Evolutionary conservation across 1,140 invertebrate species (phyloP).

Genomic region (Polypedilum vanderplanki): DNA sequence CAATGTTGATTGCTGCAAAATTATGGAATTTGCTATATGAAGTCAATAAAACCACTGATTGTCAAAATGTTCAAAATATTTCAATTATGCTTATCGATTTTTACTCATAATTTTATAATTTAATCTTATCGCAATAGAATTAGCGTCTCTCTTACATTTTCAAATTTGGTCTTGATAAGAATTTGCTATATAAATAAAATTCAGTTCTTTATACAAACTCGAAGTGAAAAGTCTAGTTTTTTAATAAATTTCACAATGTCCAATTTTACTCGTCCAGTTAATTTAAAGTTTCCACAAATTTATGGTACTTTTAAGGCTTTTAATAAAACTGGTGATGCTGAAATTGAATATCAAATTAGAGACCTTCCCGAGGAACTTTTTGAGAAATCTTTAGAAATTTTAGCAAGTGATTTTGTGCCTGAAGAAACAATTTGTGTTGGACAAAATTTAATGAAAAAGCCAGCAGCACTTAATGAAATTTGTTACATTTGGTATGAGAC

Average conservation of each 20-base stretch:
- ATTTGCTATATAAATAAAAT: too few relatives aligned
- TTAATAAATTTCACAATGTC: too few relatives aligned
- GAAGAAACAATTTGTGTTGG: not conserved
- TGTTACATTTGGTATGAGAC: not conserved
- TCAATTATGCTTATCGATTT: too few relatives aligned
- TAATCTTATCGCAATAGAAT: too few relatives aligned
- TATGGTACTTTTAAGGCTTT: constrained; percentile 8
- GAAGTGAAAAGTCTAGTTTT: too few relatives aligned
- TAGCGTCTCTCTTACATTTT: too few relatives aligned
- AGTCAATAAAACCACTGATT: not conserved
- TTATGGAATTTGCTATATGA: not conserved
- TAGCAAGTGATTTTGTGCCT: not conserved
- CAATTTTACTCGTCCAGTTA: too few relatives aligned
- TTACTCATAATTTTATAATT: too few relatives aligned
- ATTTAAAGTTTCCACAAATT: not conserved
- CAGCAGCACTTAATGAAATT: not conserved
- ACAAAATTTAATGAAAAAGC: not conserved
- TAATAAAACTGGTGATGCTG: not conserved
- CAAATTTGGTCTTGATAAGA: too few relatives aligned
- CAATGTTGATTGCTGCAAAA: not conserved
- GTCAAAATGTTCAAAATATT: too few relatives aligned
- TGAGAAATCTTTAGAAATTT: not conserved
- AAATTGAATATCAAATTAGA: constrained; percentile 22
- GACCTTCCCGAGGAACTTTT: not conserved
- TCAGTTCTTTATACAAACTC: too few relatives aligned